Base-by-base conservation (phyloP, 1,140 invertebrate genomes). In the Leptinotarsa texana region DNA sequence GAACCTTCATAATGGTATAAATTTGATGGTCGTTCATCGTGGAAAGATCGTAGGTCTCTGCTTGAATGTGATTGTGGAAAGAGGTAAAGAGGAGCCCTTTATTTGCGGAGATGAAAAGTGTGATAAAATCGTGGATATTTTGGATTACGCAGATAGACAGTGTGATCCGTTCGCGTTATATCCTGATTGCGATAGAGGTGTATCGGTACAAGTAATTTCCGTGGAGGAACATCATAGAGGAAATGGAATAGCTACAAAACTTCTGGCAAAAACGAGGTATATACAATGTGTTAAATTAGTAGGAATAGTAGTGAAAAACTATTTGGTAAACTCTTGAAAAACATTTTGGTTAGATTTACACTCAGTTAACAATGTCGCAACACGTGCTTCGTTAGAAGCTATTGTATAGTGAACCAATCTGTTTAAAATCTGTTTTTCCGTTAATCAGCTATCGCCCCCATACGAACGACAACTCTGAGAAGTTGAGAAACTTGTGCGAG, bases 151-250 rank as follows among this genome's bases (percentile, higher is more conserved):
- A 13, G 66, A 47, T 1, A 68, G 18, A 68, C 24, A 68, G 17
- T 47, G 33, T 68, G 66, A 68, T 47, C 66, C n/a, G 17, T 68
- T 68, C 42, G 3, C 13, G 6, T 42, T 68, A 68, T 68, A 68
- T 18, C 66, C 66, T n/a, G 17, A 47, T n/a, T 42, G 66, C 42
- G n/a, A 27, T 27, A 68, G n/a, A 68, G 24, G 66, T 15, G n/a
- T 68, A 17, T 68, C 66, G 42, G 66, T 68, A 3, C 66, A 68
- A 68, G 66, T 68, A 1, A 68, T 68, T 42, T 68, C 66, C 13
- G 66, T 68, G 13, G 17, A 18, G 5, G 1, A 47, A 11, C 15
- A 21, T 68, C 42, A 15, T 42, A 68, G 24, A 11, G 66, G 42
- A 68, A 68, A 18, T n/a, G 66, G 66, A 17, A 47, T 68, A 68